Evolutionary conservation across 2,888 invertebrate species (phyloP).

Genomic region (Lathronympha strigana): DNA sequence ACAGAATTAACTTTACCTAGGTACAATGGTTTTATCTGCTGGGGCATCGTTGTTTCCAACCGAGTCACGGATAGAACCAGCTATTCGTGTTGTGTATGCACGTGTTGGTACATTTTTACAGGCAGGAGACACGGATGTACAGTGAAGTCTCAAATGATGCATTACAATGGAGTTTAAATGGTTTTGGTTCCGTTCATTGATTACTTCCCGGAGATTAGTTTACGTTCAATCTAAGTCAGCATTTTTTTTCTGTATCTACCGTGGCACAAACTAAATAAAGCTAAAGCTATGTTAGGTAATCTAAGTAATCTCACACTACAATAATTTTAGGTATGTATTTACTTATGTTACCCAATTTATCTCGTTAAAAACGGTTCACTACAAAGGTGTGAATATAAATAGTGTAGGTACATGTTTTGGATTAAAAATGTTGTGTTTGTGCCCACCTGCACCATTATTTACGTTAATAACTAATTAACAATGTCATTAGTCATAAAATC

Average conservation of each 20-base stretch:
- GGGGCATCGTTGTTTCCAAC: conserved; percentile 53
- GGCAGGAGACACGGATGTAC: conserved; percentile 51
- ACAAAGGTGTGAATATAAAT: conserved; percentile 1
- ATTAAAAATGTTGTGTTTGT: conserved; percentile 4
- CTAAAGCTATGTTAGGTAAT: neutral
- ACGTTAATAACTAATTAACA: neutral
- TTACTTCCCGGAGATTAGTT: conserved; percentile 48
- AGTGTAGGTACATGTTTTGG: conserved; percentile 9
- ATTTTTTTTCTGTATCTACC: neutral
- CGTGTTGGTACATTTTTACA: conserved; percentile 36
- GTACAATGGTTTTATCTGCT: conserved; percentile 62
- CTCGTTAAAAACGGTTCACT: too few species aligned
- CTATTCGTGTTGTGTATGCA: conserved; percentile 35
- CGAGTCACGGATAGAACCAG: conserved; percentile 48
- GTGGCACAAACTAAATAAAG: neutral
- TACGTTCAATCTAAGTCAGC: conserved; percentile 1
- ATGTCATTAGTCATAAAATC: neutral
- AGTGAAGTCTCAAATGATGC: conserved; percentile 45
- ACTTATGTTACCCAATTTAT: too few species aligned
- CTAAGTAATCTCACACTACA: too few species aligned
- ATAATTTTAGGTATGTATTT: too few species aligned
- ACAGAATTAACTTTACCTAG: conserved; percentile 70
- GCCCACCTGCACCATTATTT: neutral
- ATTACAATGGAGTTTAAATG: conserved; percentile 60
- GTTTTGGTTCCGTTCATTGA: conserved; percentile 60